A percentile compares a stretch with the other conserved stretches of the same genome.
phyloP scores from a whole-genome alignment of 2,113 vertebrate genomes.

The Pandion haliaetus region DNA sequence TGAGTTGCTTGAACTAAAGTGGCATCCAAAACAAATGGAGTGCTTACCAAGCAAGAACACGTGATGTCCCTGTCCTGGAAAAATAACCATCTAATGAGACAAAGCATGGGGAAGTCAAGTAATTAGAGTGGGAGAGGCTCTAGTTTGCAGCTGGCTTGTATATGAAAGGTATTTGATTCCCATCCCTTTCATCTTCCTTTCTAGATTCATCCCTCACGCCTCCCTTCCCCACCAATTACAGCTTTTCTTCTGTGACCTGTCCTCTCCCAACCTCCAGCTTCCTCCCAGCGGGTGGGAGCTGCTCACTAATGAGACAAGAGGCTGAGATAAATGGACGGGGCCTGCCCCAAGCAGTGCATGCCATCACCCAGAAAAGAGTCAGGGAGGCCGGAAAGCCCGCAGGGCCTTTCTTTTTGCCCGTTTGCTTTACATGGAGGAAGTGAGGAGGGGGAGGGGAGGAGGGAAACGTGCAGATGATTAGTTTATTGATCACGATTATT shows the following conservation, averaged over 20 bases:
- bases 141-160: slow-evolving; percentile 2
- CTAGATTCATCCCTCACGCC: background rate
- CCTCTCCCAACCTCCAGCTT: background rate
- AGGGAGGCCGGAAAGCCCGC: background rate
- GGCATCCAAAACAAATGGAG: background rate
- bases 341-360: background rate
- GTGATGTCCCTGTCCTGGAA: background rate
- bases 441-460: background rate
- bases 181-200: background rate
- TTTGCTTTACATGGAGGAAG: background rate
- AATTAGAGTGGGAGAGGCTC: background rate
- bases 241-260: background rate
- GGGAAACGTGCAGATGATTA: background rate
- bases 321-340: background rate
- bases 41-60: background rate
- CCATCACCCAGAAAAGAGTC: background rate
- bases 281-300: background rate
- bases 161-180: background rate
- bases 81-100: slow-evolving; percentile 21
- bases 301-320: slow-evolving; percentile 2
- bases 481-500: background rate
- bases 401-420: background rate
- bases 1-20: background rate
- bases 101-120: background rate
- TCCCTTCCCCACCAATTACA: background rate